These are phyloP conservation scores for Dinomys branickii DNA, from an alignment of 2,113 vertebrate species.

Conservation along the genomic window DNA sequence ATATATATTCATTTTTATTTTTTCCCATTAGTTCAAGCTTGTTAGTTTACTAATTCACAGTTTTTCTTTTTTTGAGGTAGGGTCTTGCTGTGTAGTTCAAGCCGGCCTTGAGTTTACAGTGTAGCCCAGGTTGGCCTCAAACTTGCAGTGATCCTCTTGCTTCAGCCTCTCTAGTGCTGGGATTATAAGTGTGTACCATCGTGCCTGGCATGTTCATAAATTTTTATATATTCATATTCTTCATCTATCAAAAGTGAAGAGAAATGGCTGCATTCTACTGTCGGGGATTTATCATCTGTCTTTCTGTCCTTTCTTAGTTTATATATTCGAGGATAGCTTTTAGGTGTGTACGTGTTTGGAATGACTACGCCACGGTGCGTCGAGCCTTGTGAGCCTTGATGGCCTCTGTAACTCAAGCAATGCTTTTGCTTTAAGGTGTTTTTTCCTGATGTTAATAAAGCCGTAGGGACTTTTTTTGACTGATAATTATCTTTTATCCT, in stretches of 20 bases:
- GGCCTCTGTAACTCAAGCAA: neutral
- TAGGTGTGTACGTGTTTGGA: neutral
- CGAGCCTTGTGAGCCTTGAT: neutral
- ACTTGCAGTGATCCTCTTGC: no score
- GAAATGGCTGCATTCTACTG: neutral
- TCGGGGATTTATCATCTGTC: neutral
- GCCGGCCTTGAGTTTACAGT: no score
- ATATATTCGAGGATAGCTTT: neutral
- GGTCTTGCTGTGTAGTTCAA: no score
- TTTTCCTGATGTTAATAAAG: neutral
- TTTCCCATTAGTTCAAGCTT: neutral
- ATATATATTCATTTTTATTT: neutral
- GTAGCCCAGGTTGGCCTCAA: no score
- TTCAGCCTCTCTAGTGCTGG: no score
- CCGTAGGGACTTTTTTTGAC: neutral
- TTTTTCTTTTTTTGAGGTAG: no score
- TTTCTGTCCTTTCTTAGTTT: neutral
- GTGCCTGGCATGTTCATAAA: no score
- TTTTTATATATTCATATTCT: neutral
- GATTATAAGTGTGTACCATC: no score
- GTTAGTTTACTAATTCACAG: neutral
- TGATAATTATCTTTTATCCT: conserved; percentile 3
- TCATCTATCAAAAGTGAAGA: neutral
- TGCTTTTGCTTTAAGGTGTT: neutral
- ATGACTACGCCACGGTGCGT: neutral